Conservation (phyloP, 2,113 vertebrate species). For the Nerophis lumbriciformis region DNA sequence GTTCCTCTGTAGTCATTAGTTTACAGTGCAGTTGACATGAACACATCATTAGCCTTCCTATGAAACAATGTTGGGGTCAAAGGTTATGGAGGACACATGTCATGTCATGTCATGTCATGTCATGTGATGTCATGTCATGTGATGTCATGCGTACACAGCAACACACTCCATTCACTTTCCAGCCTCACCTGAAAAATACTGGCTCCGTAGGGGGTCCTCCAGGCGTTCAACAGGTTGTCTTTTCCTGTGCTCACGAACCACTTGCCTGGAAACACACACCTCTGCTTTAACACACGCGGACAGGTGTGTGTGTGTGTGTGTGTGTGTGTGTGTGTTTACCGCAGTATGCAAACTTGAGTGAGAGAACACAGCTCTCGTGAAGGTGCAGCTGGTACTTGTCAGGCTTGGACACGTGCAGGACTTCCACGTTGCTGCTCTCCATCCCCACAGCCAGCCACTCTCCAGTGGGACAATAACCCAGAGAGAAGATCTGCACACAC, state of each 20-base stretch:
- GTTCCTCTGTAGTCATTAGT: too few relatives aligned
- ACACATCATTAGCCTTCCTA: too few relatives aligned
- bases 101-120: too few relatives aligned
- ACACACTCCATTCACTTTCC: too few relatives aligned
- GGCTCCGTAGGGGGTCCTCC: slow-evolving; percentile 75
- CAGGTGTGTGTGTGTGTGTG: background rate
- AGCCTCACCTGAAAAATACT: slow-evolving; percentile 79
- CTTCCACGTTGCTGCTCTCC: slow-evolving; percentile 80
- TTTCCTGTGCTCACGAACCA: slow-evolving; percentile 87
- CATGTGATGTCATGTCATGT: too few relatives aligned
- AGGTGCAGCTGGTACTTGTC: slow-evolving; percentile 73
- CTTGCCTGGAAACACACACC: slow-evolving; percentile 70
- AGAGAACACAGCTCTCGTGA: slow-evolving; percentile 71
- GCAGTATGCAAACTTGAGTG: slow-evolving; percentile 75
- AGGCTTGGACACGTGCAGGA: slow-evolving; percentile 69
- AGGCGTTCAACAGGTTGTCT: slow-evolving; percentile 79
- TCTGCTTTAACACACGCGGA: background rate
- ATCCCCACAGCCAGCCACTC: slow-evolving; percentile 80
- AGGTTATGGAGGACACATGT: too few relatives aligned
- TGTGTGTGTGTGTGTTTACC: slow-evolving; percentile 48
- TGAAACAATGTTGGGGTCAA: too few relatives aligned
- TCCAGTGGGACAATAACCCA: slow-evolving; percentile 73
- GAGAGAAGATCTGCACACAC: slow-evolving; percentile 66
- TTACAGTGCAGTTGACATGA: too few relatives aligned
- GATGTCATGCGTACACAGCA: too few relatives aligned